A percentile compares a stretch with the other conserved stretches of the same genome.
These are phyloP conservation scores for Prunella strophiata DNA, from an alignment of 2,797 vertebrate species.

Conservation along the genomic window DNA sequence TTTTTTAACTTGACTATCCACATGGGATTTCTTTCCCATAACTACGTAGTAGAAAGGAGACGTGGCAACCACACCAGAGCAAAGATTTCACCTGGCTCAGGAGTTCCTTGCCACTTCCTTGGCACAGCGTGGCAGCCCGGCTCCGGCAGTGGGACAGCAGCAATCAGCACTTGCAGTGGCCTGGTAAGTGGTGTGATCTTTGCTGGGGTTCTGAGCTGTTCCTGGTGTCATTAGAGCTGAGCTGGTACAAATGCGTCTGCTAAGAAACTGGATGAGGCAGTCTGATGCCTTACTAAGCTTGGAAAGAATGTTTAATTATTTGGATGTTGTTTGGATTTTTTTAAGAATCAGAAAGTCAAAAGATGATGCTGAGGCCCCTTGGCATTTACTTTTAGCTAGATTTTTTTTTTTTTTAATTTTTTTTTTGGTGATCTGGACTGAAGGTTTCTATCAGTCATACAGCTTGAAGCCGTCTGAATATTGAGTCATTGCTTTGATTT, in stretches of 20 bases:
- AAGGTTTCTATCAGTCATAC: not conserved
- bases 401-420: not conserved
- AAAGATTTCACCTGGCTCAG: constrained; percentile 12
- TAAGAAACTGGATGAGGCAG: not conserved
- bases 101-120: constrained; percentile 83
- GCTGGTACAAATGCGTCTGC: not conserved
- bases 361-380: not conserved
- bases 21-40: constrained; percentile 80
- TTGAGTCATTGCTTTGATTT: not conserved
- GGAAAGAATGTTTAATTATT: not conserved
- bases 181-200: constrained; percentile 84
- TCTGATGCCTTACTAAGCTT: not conserved
- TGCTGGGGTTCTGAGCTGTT: not conserved
- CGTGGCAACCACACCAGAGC: constrained; percentile 77
- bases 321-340: not conserved
- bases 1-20: constrained; percentile 87
- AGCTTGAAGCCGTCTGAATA: not conserved
- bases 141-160: constrained; percentile 76
- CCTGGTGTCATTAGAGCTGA: not conserved
- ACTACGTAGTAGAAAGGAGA: constrained; percentile 87
- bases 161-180: constrained; percentile 89
- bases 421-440: not conserved
- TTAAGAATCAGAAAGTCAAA: not conserved
- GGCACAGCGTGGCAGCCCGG: constrained; percentile 79
- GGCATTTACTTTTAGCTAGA: not conserved